Evolutionary conservation across 2,797 vertebrate species (phyloP), one percentile per base, ranked within the genome.

Genomic region (Austrolebias charrua): DNA sequence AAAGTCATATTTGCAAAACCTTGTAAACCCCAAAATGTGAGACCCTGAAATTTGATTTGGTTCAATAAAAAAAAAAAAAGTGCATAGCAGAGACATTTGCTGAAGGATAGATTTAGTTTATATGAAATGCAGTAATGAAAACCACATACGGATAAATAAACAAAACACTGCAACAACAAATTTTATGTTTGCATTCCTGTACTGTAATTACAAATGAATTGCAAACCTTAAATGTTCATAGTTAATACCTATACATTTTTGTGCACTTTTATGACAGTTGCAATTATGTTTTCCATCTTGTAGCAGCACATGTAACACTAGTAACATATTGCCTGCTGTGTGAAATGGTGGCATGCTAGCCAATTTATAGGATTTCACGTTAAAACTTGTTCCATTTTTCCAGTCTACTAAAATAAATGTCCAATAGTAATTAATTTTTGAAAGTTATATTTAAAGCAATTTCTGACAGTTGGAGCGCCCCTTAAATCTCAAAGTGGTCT

Each of bases 171-270:
- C 61, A 69, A 77, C 70, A 59, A 53, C 38, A 55, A 55, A 58
- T 67, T 87, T 79, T 63, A 40, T 55, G 50, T 47, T 70, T 77
- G 79, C 79, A 84, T 43, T 45, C 51, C 59, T 76, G 72, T 76
- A 73, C 74, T 83, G 74, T 75, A 80, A 75, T 89, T 84, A 87
- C 62, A 35, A 20, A 43, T 10, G 31, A 33, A 33, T 33, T 33
- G 31, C 31, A 46, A 24, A 24, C 24, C 1, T 24, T 24, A 24
- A n/a, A 24, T 24, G 24, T 24, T 24, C 24, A 24, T 24, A 2
- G 24, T 24, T 24, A 24, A 59, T 64, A 52, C 38, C 18, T 60
- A 38, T 38, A 11, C 12, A 8, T 33, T 6, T 38, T 10, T 38
- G 2, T 38, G 35, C 10, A 38, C 11, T 40, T 40, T 40, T 12